These are phyloP conservation scores for Chanos chanos DNA, from an alignment of 2,797 vertebrate genomes.

Conservation along the genomic window DNA sequence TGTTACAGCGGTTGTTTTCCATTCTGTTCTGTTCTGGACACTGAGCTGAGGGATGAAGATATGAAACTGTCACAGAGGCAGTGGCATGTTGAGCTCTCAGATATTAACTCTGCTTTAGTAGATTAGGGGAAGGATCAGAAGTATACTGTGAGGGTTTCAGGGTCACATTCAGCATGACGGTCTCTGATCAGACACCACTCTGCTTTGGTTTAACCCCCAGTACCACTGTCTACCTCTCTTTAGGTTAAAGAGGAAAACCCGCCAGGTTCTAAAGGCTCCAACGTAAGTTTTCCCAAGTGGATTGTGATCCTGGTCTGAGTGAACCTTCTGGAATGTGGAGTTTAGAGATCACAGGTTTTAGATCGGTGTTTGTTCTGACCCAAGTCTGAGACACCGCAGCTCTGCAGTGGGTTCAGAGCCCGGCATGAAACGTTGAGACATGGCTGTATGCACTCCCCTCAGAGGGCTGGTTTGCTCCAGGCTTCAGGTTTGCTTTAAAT, in stretches of 20 bases:
- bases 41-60: too few relatives aligned
- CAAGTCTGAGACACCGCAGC: not conserved
- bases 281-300: conserved; percentile 78
- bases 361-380: conserved; percentile 13
- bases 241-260: conserved; percentile 94
- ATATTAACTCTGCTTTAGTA: too few relatives aligned
- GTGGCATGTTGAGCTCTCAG: too few relatives aligned
- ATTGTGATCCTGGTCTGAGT: not conserved
- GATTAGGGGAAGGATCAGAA: not conserved
- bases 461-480: too few relatives aligned
- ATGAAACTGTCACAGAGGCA: too few relatives aligned
- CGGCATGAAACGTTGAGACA: too few relatives aligned
- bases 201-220: conserved; percentile 10
- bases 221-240: conserved; percentile 46
- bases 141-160: not conserved
- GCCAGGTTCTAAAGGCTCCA: conserved; percentile 68
- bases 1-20: not conserved
- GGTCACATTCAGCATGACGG: not conserved
- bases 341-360: conserved; percentile 24
- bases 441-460: too few relatives aligned
- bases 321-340: not conserved
- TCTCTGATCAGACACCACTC: not conserved
- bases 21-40: not conserved
- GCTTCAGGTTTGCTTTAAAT: too few relatives aligned
- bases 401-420: too few relatives aligned